Evolutionary conservation across 1,140 invertebrate species (phyloP).

Genomic region (Orchesella cincta): DNA sequence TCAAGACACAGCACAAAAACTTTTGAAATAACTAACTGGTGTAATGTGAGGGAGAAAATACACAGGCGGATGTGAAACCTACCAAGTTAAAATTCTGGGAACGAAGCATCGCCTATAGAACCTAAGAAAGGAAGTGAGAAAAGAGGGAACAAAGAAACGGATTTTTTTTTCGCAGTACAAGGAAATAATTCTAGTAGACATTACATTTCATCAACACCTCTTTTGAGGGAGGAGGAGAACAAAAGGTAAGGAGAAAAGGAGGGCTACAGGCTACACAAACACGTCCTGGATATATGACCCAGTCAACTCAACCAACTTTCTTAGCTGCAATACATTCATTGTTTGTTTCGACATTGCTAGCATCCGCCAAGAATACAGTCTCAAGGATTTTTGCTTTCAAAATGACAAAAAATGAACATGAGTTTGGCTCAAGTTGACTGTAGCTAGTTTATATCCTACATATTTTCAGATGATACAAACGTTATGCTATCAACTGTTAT

Average conservation of each 20-base stretch:
- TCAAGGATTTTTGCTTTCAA: constrained; percentile 21
- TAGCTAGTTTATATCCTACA: no score
- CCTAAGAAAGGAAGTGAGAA: neutral
- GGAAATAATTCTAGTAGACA: neutral
- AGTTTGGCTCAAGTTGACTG: constrained; percentile 7
- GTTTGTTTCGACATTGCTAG: neutral
- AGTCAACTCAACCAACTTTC: neutral
- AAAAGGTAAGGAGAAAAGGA: neutral
- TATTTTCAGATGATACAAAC: no score
- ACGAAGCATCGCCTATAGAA: neutral
- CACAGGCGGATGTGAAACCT: neutral
- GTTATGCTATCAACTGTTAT: no score
- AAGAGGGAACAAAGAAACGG: neutral
- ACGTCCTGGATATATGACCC: neutral
- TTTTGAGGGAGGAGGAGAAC: neutral
- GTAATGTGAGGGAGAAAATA: neutral
- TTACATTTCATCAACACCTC: constrained; percentile 1
- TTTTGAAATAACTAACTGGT: neutral
- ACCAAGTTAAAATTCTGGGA: neutral
- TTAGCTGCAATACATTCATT: neutral
- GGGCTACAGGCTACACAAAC: neutral
- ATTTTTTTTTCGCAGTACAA: neutral
- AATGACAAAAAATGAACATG: neutral
- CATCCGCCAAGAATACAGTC: neutral
- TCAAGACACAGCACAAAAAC: neutral